Percentiles rank a stretch among this genome's conserved stretches.
These are phyloP conservation scores for Acanthis flammea DNA, from an alignment of 2,797 vertebrate genomes.

Conservation along the genomic window DNA sequence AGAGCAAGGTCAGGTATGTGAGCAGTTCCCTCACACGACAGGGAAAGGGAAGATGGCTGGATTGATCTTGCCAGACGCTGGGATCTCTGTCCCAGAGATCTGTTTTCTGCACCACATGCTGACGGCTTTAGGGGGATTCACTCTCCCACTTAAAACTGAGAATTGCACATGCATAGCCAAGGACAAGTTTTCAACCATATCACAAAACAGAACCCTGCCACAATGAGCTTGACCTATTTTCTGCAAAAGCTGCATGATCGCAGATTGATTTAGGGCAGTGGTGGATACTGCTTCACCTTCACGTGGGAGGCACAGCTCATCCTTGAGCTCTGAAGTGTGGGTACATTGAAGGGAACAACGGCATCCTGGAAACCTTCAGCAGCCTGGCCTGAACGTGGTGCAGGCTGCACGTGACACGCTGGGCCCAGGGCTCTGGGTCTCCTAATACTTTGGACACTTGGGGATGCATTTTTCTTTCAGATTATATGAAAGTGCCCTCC, in stretches of 20 bases:
- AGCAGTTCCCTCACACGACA: background rate
- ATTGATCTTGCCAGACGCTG: background rate
- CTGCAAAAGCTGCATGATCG: background rate
- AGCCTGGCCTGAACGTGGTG: background rate
- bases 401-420: fast-evolving
- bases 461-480: background rate
- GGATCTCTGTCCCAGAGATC: background rate
- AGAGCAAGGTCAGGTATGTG: background rate
- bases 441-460: background rate
- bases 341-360: fast-evolving
- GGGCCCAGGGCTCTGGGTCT: background rate
- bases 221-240: background rate
- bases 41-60: background rate
- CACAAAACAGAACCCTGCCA: background rate
- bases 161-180: background rate
- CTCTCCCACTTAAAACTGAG: background rate
- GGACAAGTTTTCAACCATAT: background rate
- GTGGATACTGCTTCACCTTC: background rate
- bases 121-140: background rate
- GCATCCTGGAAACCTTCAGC: background rate
- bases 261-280: background rate
- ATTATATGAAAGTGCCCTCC: background rate
- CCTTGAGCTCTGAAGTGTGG: background rate
- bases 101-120: background rate
- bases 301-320: fast-evolving